A percentile compares a stretch with the other conserved stretches of the same genome.
Evolutionary conservation across 2,888 invertebrate species (phyloP).

Genomic region (Tetragnatha montana): DNA sequence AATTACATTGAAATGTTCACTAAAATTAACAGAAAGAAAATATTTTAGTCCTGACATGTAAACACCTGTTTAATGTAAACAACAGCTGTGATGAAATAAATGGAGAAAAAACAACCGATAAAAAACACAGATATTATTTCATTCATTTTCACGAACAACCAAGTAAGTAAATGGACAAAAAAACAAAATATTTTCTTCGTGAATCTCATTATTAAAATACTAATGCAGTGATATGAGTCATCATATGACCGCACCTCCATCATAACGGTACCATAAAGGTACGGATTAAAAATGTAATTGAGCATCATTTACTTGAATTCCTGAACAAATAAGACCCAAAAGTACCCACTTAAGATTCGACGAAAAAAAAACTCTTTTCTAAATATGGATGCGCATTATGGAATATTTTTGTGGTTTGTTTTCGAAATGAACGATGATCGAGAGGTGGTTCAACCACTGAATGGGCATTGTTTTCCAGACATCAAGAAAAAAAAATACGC

Average conservation of each 20-base stretch:
- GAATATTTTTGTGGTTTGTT: neutral
- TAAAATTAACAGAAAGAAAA: too few species aligned
- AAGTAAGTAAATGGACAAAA: too few species aligned
- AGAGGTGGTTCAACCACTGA: neutral
- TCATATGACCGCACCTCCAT: slow-evolving; percentile 21
- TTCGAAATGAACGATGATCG: neutral
- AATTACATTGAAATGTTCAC: too few species aligned
- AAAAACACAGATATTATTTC: too few species aligned
- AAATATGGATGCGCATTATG: neutral
- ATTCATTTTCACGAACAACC: too few species aligned
- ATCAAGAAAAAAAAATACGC: neutral
- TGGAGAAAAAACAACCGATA: neutral
- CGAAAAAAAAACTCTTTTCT: too few species aligned
- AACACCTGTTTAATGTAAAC: slow-evolving; percentile 14
- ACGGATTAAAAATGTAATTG: neutral
- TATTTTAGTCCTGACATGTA: neutral
- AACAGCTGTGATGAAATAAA: neutral
- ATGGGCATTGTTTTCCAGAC: neutral
- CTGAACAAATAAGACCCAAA: too few species aligned
- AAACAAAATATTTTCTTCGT: slow-evolving; percentile 30
- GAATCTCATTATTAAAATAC: neutral
- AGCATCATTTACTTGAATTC: too few species aligned
- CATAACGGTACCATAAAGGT: neutral
- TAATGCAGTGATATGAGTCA: slow-evolving; percentile 3
- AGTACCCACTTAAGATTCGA: too few species aligned